Conservation (phyloP, 1,140 invertebrate species). For the Cydia amplana region DNA sequence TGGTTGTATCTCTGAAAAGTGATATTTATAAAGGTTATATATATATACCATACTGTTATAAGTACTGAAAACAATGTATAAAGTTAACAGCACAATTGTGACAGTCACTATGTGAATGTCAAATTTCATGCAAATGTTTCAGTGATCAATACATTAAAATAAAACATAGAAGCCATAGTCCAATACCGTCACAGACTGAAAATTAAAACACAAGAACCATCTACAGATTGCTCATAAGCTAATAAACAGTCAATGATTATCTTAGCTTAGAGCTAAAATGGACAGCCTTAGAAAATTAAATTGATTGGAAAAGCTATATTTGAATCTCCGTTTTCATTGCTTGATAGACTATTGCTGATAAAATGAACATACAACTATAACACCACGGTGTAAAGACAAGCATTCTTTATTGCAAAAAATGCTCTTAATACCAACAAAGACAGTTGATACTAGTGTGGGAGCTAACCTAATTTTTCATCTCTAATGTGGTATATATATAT, state of each 20-base stretch:
- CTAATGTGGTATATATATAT: neutral
- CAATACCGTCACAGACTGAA: neutral
- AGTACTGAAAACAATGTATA: neutral
- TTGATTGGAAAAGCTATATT: too few species aligned
- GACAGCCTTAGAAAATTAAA: neutral
- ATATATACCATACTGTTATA: neutral
- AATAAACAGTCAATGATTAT: neutral
- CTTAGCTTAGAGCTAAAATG: neutral
- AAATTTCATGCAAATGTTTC: neutral
- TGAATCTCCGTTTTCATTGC: too few species aligned
- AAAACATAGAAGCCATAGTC: neutral
- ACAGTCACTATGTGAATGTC: conserved; percentile 2
- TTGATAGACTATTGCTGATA: too few species aligned
- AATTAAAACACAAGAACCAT: neutral
- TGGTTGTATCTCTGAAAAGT: conserved; percentile 25
- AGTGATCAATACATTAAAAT: neutral
- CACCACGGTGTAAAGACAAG: neutral
- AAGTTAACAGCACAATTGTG: conserved; percentile 2
- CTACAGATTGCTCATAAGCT: neutral
- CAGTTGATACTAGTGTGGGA: neutral
- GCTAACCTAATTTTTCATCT: neutral
- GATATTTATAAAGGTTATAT: neutral
- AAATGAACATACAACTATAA: too few species aligned
- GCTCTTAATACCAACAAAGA: neutral
- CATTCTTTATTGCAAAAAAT: conserved; percentile 8